Evolutionary conservation across 2,888 invertebrate species (phyloP), one percentile per base, ranked within the genome.

Genomic region (Crematogaster levior): DNA sequence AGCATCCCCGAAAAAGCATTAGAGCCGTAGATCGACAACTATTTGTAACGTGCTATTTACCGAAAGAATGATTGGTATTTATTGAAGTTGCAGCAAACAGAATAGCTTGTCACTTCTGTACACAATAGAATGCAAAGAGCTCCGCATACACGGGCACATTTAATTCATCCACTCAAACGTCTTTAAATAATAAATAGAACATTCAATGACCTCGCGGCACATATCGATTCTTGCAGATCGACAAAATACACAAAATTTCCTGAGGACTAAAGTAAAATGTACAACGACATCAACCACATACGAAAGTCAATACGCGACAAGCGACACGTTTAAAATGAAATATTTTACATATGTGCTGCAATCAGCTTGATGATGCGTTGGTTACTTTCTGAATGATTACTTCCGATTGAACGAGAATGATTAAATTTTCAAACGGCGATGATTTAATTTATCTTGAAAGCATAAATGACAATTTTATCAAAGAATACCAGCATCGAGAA

Each of bases 131-230:
- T 21, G 27, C n/a, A 53, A 53, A 79, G 34, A 72, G 53, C 43
- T 56, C 34, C 30, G 18, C 40, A 79, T 12, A 72, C 43, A 75
- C 63, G 21, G 15, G 15, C 27, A 27, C 68, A 68, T 75, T 79
- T 70, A 58, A 56, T 79, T 70, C 77, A 79, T 58, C 43, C 18
- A 48, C 27, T 75, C 46, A n/a, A 75, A 61, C 60, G 37, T 77
- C 60, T 74, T 80, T 80, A 75, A 80, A 80, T 77, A 80, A 58
- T 80, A 37, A 21, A 80, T 77, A 48, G n/a, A 3, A 2, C 18
- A 40, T 77, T 60, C 60, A 77, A 61, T n/a, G 15, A 58, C 24
- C n/a, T 70, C n/a, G 34, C 79, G 79, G 60, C 80, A 80, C 48
- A 48, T 46, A 60, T 80, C 75, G 48, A 60, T 58, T 34, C 15